These are phyloP conservation scores for Grammomys dolichurus DNA, from an alignment of 2,113 vertebrate species.

Conservation along the genomic window DNA sequence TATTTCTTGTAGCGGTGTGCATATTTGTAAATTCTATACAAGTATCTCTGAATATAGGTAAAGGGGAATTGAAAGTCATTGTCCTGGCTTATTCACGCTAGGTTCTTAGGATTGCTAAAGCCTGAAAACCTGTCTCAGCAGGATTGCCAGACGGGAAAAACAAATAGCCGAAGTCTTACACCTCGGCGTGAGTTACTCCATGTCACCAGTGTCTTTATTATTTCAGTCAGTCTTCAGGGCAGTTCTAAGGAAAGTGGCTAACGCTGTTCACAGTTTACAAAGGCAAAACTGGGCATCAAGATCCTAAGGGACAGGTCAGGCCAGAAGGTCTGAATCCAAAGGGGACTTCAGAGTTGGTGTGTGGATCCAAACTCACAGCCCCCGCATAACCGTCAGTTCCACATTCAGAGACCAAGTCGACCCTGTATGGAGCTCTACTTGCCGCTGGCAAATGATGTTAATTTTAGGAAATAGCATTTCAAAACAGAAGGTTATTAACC, in stretches of 20 bases:
- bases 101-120: constrained; percentile 9
- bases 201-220: constrained; percentile 20
- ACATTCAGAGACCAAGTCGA: background rate
- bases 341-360: background rate
- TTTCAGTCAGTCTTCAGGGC: background rate
- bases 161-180: background rate
- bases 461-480: background rate
- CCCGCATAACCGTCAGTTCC: background rate
- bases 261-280: background rate
- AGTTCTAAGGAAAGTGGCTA: background rate
- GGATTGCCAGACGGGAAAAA: background rate
- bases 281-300: constrained; percentile 8
- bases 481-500: background rate
- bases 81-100: background rate
- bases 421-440: background rate
- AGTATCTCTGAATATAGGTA: background rate
- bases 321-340: background rate
- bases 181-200: background rate
- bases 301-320: background rate
- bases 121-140: background rate
- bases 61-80: background rate
- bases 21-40: constrained; percentile 5
- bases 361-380: background rate
- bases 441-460: background rate
- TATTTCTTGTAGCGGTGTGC: background rate